phyloP scores from a whole-genome alignment of 2,797 vertebrate genomes.

The Echeneis naucrates region DNA sequence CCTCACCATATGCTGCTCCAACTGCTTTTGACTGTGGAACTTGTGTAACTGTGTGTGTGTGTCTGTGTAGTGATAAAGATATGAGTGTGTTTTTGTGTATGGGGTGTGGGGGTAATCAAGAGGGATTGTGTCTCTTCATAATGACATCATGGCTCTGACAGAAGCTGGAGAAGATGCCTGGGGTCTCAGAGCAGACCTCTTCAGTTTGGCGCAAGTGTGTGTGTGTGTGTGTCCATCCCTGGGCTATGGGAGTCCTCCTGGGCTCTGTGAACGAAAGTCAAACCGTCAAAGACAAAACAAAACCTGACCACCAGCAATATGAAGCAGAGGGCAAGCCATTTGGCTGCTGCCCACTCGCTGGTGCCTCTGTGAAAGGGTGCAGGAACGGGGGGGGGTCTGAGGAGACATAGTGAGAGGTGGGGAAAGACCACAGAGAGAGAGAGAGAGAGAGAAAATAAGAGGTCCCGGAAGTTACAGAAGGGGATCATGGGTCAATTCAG shows the following conservation, averaged over 20 bases:
- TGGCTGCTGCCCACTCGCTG: constrained; percentile 71
- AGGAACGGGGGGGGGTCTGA: constrained; percentile 47
- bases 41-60: constrained; percentile 30
- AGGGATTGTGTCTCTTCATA: constrained; percentile 79
- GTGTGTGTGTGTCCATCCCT: constrained; percentile 67
- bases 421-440: constrained; percentile 48
- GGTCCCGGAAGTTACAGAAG: constrained; percentile 64
- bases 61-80: constrained; percentile 3
- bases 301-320: constrained; percentile 84
- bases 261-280: constrained; percentile 82
- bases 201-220: constrained; percentile 71
- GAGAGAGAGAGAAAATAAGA: constrained; percentile 23
- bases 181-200: constrained; percentile 76
- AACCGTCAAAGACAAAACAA: constrained; percentile 83
- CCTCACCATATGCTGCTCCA: background rate
- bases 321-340: constrained; percentile 81
- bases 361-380: constrained; percentile 56
- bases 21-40: constrained; percentile 17
- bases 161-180: constrained; percentile 83
- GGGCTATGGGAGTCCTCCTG: constrained; percentile 79
- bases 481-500: constrained; percentile 73
- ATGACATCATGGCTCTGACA: constrained; percentile 85
- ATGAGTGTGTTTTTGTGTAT: constrained; percentile 36
- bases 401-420: constrained; percentile 37
- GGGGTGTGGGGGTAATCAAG: constrained; percentile 51